A percentile compares a stretch with the other conserved stretches of the same genome.
Evolutionary conservation across 2,888 invertebrate species (phyloP).

Genomic region (Mactromeris polynyma): DNA sequence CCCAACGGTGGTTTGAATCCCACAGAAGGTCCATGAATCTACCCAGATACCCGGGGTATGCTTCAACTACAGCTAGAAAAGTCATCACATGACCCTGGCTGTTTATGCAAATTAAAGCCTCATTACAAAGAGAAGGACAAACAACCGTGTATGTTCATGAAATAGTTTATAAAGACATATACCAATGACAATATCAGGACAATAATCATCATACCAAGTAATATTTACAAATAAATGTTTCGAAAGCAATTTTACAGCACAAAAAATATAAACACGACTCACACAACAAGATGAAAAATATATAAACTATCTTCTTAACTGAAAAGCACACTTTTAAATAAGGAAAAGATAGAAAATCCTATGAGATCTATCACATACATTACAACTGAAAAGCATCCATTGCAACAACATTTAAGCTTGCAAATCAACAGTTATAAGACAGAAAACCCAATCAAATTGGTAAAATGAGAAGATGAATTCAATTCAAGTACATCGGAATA

Average conservation of each 20-base stretch:
- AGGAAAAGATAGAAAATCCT: not conserved
- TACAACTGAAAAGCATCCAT: not conserved
- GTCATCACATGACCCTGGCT: too few relatives aligned
- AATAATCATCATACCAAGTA: not conserved
- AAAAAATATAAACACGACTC: not conserved
- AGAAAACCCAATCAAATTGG: not conserved
- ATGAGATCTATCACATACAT: not conserved
- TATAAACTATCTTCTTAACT: not conserved
- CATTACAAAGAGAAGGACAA: not conserved
- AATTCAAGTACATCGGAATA: not conserved
- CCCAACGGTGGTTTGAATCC: too few relatives aligned
- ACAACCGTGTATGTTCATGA: not conserved
- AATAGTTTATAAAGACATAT: constrained; percentile 18
- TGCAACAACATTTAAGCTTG: not conserved
- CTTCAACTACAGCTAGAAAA: too few relatives aligned
- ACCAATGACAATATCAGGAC: constrained; percentile 14
- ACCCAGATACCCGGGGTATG: too few relatives aligned
- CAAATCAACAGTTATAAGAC: not conserved
- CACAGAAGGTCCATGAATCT: too few relatives aligned
- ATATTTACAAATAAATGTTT: constrained; percentile 13
- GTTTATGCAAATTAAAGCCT: too few relatives aligned
- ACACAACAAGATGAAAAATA: not conserved
- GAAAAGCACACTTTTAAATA: constrained; percentile 13
- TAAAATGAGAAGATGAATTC: not conserved
- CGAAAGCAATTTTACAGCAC: not conserved